phyloP scores from a whole-genome alignment of 2,888 invertebrate species.

The Monochamus alternatus region DNA sequence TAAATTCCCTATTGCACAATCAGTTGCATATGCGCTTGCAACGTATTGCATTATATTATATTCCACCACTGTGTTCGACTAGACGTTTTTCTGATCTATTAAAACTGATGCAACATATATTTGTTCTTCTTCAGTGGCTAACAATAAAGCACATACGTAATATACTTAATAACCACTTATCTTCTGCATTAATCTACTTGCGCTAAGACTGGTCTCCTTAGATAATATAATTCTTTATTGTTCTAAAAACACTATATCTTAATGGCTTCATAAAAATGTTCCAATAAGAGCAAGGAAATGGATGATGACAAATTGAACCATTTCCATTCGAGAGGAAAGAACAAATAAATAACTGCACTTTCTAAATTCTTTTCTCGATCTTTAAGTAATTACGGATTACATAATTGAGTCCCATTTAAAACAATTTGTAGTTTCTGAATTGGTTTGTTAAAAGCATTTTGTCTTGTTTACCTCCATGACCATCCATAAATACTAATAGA shows the following conservation, averaged over 20 bases:
- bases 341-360: constrained; percentile 19
- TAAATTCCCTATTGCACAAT: no score
- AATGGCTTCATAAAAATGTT: constrained; percentile 7
- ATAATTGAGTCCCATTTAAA: constrained; percentile 17
- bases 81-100: no score
- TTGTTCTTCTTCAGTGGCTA: no score
- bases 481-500: no score
- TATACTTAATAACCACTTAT: neutral
- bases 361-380: constrained; percentile 15
- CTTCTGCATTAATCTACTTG: constrained; percentile 1
- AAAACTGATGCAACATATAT: no score
- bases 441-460: constrained; percentile 8
- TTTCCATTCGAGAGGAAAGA: constrained; percentile 7
- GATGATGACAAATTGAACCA: constrained; percentile 14
- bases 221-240: constrained; percentile 2
- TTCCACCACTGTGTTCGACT: no score
- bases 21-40: no score
- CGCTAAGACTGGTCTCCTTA: neutral
- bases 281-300: neutral
- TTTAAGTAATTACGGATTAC: constrained; percentile 21
- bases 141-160: no score
- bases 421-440: neutral
- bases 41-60: no score
- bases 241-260: neutral
- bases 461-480: no score